Conservation (phyloP, 1,140 invertebrate genomes). For the Meloidogyne exigua region DNA sequence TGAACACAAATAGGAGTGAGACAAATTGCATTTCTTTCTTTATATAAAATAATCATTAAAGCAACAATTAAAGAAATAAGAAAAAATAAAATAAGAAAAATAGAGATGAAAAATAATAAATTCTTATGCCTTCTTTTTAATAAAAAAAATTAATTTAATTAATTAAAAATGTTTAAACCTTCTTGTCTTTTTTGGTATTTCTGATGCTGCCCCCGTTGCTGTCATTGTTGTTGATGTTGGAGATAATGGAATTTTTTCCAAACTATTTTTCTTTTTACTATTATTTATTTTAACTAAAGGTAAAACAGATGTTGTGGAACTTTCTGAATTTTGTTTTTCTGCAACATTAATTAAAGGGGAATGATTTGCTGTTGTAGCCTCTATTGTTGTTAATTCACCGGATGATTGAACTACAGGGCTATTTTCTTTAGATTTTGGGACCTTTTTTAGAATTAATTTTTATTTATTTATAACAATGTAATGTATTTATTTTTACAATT, state of each 20-base stretch:
- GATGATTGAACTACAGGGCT: background rate
- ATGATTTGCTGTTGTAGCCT: background rate
- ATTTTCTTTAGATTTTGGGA: background rate
- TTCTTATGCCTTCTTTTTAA: conserved; percentile 8
- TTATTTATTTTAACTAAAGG: background rate
- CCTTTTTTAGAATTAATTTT: background rate
- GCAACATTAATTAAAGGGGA: background rate
- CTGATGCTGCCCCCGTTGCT: background rate
- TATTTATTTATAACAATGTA: too few species aligned
- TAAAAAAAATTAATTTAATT: background rate
- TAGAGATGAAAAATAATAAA: conserved; percentile 9
- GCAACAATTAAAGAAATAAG: conserved; percentile 35
- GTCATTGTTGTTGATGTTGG: background rate
- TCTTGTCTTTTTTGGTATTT: background rate
- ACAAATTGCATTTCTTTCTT: conserved; percentile 45
- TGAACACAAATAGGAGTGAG: conserved; percentile 58
- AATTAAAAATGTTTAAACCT: background rate
- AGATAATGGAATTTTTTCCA: background rate
- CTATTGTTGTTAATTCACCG: background rate
- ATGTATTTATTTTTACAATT: too few species aligned
- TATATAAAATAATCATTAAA: conserved; percentile 32
- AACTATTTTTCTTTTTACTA: background rate
- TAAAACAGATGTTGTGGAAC: background rate
- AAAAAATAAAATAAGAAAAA: conserved; percentile 31
- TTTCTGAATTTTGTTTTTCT: background rate